Percentiles rank a stretch among this genome's conserved stretches.
These are phyloP conservation scores for Ariolimax columbianus DNA, from an alignment of 2,888 invertebrate species.

Conservation along the genomic window DNA sequence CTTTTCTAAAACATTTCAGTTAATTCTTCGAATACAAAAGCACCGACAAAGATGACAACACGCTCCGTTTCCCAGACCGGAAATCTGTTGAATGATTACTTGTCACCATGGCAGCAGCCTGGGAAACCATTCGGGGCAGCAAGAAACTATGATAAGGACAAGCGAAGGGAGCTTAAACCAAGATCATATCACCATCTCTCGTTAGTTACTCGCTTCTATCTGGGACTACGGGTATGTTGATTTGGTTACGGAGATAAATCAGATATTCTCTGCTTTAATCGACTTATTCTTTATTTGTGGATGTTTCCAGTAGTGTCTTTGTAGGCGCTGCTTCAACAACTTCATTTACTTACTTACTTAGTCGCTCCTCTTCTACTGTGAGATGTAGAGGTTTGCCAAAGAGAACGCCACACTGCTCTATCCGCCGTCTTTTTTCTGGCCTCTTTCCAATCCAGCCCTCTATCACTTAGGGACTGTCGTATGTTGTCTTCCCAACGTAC, in stretches of 20 bases:
- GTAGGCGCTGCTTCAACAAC: too few relatives aligned
- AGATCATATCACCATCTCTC: slow-evolving; percentile 39
- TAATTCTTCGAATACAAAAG: background rate
- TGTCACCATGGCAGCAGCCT: slow-evolving; percentile 44
- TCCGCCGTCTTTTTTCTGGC: too few relatives aligned
- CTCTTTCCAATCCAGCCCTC: too few relatives aligned
- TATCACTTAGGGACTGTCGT: too few relatives aligned
- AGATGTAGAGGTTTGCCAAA: too few relatives aligned
- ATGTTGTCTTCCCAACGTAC: too few relatives aligned
- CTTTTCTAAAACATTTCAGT: background rate
- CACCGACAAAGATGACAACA: slow-evolving; percentile 39
- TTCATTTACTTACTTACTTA: too few relatives aligned
- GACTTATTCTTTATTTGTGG: too few relatives aligned
- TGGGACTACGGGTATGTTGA: slow-evolving; percentile 35
- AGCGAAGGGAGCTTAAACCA: slow-evolving; percentile 24
- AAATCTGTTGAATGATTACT: slow-evolving; percentile 20
- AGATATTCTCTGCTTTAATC: background rate
- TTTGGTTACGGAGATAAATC: background rate
- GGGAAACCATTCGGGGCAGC: background rate
- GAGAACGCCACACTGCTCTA: too few relatives aligned
- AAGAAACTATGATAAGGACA: background rate
- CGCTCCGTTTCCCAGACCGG: slow-evolving; percentile 30
- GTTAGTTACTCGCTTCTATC: slow-evolving; percentile 37
- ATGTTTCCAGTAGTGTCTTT: too few relatives aligned
- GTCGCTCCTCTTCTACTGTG: too few relatives aligned